These are phyloP conservation scores for Brachionus rubens DNA, from an alignment of 1,140 invertebrate species.

Conservation along the genomic window DNA sequence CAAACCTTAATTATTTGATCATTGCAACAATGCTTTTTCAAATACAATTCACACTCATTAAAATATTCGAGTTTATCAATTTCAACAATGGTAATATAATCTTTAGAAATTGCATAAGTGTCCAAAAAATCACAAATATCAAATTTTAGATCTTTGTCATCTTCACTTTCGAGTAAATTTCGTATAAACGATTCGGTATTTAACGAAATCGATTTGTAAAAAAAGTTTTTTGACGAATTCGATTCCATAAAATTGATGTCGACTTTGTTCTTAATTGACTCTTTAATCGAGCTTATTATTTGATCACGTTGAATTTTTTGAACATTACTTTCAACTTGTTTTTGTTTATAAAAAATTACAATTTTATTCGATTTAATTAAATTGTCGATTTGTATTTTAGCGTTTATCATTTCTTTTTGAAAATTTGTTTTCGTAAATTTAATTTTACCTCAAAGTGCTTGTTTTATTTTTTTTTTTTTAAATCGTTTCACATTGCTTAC, in stretches of 20 bases:
- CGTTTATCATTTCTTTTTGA: not conserved
- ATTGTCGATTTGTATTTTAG: constrained; percentile 15
- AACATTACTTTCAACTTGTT: not conserved
- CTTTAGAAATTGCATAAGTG: not conserved
- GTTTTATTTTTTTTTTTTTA: too few relatives aligned
- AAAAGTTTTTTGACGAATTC: not conserved
- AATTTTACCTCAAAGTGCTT: too few relatives aligned
- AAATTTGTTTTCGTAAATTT: too few relatives aligned
- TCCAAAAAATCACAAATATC: constrained; percentile 24
- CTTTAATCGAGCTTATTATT: not conserved
- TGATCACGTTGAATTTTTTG: not conserved
- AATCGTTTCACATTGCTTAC: not conserved
- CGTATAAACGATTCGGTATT: constrained; percentile 21
- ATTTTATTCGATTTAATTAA: constrained; percentile 34
- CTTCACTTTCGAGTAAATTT: not conserved
- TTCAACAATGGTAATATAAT: not conserved
- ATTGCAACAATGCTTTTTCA: not conserved
- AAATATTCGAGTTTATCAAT: not conserved
- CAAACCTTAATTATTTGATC: constrained; percentile 8
- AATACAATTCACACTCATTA: not conserved
- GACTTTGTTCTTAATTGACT: not conserved
- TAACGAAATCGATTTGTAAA: constrained; percentile 7
- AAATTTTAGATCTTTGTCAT: not conserved
- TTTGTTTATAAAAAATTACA: not conserved
- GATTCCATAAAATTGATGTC: not conserved